Percentiles rank a stretch among this genome's conserved stretches.
Conservation (phyloP, 2,113 vertebrate genomes). For the Archilochus colubris region DNA sequence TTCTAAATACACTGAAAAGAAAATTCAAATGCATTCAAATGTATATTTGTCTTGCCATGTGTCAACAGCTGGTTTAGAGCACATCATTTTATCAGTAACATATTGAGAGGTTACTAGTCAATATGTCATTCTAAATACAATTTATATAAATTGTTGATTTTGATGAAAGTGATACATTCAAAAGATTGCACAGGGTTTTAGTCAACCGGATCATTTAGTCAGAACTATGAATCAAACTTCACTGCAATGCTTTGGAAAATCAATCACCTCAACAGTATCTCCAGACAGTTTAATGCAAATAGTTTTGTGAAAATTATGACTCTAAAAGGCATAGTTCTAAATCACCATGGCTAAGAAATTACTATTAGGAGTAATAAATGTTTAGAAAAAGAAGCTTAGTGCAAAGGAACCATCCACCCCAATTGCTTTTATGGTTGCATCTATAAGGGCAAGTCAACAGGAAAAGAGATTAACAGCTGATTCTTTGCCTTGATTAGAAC, state of each 20-base stretch:
- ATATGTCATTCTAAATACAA: background rate
- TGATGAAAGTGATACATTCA: background rate
- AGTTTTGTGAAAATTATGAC: background rate
- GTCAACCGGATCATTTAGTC: background rate
- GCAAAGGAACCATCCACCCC: background rate
- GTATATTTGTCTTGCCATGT: background rate
- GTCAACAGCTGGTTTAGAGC: background rate
- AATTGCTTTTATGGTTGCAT: constrained; percentile 1
- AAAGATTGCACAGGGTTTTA: background rate
- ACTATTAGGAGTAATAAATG: background rate
- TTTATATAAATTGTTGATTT: background rate
- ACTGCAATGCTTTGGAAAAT: constrained; percentile 21
- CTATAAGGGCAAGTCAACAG: background rate
- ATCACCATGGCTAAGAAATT: background rate
- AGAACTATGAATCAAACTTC: constrained; percentile 7
- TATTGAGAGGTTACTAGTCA: background rate
- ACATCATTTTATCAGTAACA: background rate
- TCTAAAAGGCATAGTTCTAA: background rate
- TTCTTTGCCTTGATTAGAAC: constrained; percentile 15
- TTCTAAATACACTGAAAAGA: background rate
- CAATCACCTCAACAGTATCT: constrained; percentile 8
- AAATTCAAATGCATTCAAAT: background rate
- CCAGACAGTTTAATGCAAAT: background rate
- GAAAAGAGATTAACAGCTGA: background rate
- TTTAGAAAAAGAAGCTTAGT: background rate